A percentile compares a stretch with the other conserved stretches of the same genome.
Conservation (phyloP, 2,797 vertebrate genomes). For the Neoniphon sammara region DNA sequence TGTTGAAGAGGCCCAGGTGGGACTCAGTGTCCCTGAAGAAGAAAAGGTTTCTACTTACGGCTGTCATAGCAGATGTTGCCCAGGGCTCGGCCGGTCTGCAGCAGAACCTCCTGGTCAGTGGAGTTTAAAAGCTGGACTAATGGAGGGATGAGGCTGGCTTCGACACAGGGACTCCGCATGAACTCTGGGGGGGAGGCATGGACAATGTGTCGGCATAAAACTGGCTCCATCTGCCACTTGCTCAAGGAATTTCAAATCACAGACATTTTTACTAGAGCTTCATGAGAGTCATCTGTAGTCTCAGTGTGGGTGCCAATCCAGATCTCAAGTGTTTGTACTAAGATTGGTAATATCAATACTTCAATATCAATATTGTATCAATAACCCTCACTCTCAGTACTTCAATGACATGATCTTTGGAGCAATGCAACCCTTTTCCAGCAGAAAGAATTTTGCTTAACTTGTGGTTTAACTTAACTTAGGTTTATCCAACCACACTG, state of each 20-base stretch:
- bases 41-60: conserved; percentile 89
- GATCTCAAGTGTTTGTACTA: no score
- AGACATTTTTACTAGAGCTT: no score
- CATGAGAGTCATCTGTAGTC: no score
- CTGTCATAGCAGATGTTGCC: conserved; percentile 99
- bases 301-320: no score
- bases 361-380: no score
- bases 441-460: no score
- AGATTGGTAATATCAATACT: no score
- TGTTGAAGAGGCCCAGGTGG: conserved; percentile 23
- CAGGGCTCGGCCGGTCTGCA: conserved; percentile 96
- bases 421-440: no score
- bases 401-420: no score
- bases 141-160: conserved; percentile 93
- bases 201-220: conserved; percentile 9
- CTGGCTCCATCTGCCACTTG: background rate
- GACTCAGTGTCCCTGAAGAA: conserved; percentile 25
- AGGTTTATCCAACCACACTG: no score
- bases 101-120: conserved; percentile 95
- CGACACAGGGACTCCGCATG: conserved; percentile 94
- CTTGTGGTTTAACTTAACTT: no score
- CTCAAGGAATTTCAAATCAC: background rate
- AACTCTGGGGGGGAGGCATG: conserved; percentile 84
- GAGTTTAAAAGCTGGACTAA: conserved; percentile 93
- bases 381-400: no score